Evolutionary conservation across 2,888 invertebrate genomes (phyloP), one percentile per base, ranked within the genome.

Genomic region (Xestobium rufovillosum): DNA sequence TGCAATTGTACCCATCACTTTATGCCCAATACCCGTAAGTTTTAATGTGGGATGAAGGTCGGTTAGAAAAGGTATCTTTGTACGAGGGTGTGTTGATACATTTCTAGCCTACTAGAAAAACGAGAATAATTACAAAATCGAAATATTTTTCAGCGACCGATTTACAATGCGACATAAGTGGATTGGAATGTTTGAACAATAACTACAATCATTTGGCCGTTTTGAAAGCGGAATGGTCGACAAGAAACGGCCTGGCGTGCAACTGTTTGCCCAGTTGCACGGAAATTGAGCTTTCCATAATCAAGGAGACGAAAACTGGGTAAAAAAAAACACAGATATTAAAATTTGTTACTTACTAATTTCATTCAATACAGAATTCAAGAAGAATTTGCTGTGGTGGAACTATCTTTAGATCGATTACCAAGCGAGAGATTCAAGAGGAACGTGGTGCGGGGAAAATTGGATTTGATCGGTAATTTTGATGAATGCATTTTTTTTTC

Each of bases 1-100:
- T 83, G 83, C 54, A 71, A 73, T 31, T 83, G 83, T 59, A 75
- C 76, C 26, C 80, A 81, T 49, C 82, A 83, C 55, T 68, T 81
- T 31, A 78, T 81, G 65, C 75, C 80, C 0, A 75, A 73, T 41
- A 70, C 78, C 3, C 61, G 78, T 79, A 59, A 53, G 53, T 38
- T 13, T 12, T 4, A 8, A 23, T 11, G 9, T 4, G 11, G 27
- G 30, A 29, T 17, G n/a, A 14, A 17, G 4, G 15, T 25, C 33
- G 27, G 14, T 14, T 12, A 9, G 15, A 10, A 14, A 13, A 9
- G 8, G 28, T 26, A 23, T 25, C 10, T 4, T 38, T n/a, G 11
- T n/a, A n/a, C 32, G 4, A 30, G 17, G n/a, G n/a, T n/a, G n/a
- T n/a, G n/a, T n/a, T n/a, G n/a, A n/a, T n/a, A n/a, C n/a, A n/a